Base-by-base conservation (phyloP, 1,140 invertebrate species). In the Eumaeus atala region DNA sequence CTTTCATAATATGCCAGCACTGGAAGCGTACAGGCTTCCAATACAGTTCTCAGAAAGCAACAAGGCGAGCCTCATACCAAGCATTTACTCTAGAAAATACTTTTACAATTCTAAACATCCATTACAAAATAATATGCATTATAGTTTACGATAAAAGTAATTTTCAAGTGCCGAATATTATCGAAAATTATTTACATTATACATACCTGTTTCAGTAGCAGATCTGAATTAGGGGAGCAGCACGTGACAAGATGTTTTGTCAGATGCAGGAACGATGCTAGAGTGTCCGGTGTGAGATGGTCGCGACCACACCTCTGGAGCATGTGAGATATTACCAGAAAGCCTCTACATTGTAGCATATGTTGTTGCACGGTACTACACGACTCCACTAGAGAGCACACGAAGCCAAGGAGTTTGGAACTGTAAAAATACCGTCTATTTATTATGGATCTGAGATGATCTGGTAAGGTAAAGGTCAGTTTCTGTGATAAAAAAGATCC, bases 351-450 rank as follows among this genome's bases (percentile, higher is more conserved):
- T 87, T 98, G 98, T 80, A 99, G 95, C 94, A 99, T 97, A 77
- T 99, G 98, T 77, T 99, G 98, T 77, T 99, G 98, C 55, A 99
- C 97, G 11, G 96, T 98, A 71, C 95, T 93, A 60, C 97, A 99
- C 48, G 95, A 97, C 80, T 98, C 96, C 54, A 99, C 94, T 69
- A 99, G 90, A 74, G 98, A 97, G 87, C 97, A 98, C 63, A 99
- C 96, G 87, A 99, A 97, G 56, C 96, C 95, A 74, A 99, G 91
- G 42, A 99, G 90, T 84, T 97, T 98, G 10, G 97, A 96, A 91
- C 97, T 99, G 89, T 16, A 90, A 90, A 86, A 54, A 57, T 33
- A 14, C 4, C 18, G 9, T 44, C 10, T 6, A 1, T 0, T 17
- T 17, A 16, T 5, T 17, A 9, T 44, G 0, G 40, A 16, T 1